phyloP scores from a whole-genome alignment of 2,888 invertebrate species.

The Drosophila neutralis region DNA sequence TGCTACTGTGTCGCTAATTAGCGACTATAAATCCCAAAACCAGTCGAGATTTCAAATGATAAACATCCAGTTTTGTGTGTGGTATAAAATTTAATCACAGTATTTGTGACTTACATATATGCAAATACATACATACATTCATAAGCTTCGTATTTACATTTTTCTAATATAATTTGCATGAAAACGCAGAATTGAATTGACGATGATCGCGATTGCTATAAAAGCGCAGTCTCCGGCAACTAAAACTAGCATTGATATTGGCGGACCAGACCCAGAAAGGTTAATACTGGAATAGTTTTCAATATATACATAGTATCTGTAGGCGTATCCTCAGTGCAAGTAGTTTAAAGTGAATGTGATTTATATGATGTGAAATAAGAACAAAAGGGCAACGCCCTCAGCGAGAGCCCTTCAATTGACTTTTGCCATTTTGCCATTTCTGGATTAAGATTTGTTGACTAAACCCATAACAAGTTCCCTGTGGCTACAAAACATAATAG shows the following conservation, averaged over 20 bases:
- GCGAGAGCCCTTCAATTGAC: not conserved
- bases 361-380: not conserved
- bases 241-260: slow-evolving; percentile 39
- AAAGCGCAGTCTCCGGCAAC: slow-evolving; percentile 31
- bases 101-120: slow-evolving; percentile 54
- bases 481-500: slow-evolving; percentile 4
- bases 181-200: slow-evolving; percentile 7
- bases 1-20: slow-evolving; percentile 60
- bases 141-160: slow-evolving; percentile 20
- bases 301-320: not conserved
- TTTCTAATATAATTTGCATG: slow-evolving; percentile 3
- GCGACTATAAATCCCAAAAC: slow-evolving; percentile 63
- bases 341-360: not conserved
- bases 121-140: not conserved
- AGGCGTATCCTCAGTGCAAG: not conserved
- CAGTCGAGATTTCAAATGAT: slow-evolving; percentile 48
- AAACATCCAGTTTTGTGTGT: slow-evolving; percentile 35
- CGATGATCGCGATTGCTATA: slow-evolving; percentile 40
- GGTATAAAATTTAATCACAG: slow-evolving; percentile 21
- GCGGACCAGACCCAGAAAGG: slow-evolving; percentile 39
- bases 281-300: slow-evolving; percentile 1
- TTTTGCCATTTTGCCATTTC: not conserved
- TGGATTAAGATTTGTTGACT: not conserved
- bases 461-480: slow-evolving; percentile 7
- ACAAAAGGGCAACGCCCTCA: not conserved